phyloP scores from a whole-genome alignment of 2,113 vertebrate species.

The Chaetura pelagica region DNA sequence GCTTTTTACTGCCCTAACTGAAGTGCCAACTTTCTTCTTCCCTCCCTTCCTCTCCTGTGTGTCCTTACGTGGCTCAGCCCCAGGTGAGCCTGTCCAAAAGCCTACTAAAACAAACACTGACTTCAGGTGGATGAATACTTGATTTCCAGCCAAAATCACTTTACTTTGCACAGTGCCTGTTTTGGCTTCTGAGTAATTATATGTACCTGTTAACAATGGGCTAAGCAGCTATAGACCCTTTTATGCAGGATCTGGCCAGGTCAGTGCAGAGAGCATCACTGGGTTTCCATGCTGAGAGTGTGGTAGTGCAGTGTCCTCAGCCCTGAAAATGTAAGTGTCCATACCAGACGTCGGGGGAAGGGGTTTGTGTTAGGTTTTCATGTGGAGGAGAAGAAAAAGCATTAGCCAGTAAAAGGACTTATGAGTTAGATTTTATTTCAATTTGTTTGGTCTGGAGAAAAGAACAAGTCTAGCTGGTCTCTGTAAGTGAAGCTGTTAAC shows the following conservation, averaged over 20 bases:
- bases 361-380: background rate
- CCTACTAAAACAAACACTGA: background rate
- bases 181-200: background rate
- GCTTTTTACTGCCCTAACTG: background rate
- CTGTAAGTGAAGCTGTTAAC: background rate
- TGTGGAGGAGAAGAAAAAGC: background rate
- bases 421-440: background rate
- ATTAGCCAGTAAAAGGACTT: background rate
- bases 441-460: background rate
- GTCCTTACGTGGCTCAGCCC: background rate
- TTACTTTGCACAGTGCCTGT: background rate
- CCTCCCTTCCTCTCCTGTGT: background rate
- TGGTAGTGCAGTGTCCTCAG: background rate
- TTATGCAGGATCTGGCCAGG: background rate
- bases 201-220: background rate
- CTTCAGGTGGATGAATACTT: background rate
- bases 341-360: background rate
- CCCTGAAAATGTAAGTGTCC: background rate
- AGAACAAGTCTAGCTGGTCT: background rate
- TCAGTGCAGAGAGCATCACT: fast-evolving
- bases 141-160: background rate
- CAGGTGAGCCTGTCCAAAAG: background rate
- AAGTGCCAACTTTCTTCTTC: background rate
- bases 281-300: background rate
- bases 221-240: background rate